phyloP scores from a whole-genome alignment of 2,797 vertebrate species.

The Bradypodion pumilum region DNA sequence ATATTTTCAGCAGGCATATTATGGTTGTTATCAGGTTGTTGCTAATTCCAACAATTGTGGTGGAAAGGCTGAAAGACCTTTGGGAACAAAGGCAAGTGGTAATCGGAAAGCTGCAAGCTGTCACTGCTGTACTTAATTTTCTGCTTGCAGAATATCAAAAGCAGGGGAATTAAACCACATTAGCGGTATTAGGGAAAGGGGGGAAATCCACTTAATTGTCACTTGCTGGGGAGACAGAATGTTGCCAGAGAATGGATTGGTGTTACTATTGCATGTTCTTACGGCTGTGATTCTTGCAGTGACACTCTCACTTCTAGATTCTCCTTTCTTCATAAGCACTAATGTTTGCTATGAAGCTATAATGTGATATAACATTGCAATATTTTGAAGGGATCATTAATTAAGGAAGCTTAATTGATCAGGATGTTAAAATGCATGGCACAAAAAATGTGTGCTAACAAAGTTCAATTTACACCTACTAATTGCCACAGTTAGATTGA shows the following conservation, averaged over 20 bases:
- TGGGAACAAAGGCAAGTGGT: background rate
- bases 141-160: constrained; percentile 14
- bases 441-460: constrained; percentile 27
- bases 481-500: constrained; percentile 34
- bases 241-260: background rate
- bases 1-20: constrained; percentile 5
- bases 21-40: background rate
- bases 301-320: constrained; percentile 21
- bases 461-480: constrained; percentile 33
- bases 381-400: constrained; percentile 38
- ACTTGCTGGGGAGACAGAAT: constrained; percentile 17
- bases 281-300: constrained; percentile 13
- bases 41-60: background rate
- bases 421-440: constrained; percentile 32
- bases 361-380: constrained; percentile 37
- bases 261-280: constrained; percentile 29
- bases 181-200: constrained; percentile 27
- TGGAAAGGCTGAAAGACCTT: background rate
- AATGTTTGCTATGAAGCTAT: constrained; percentile 28
- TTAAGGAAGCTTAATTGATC: constrained; percentile 42
- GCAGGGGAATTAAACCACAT: constrained; percentile 16
- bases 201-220: constrained; percentile 22
- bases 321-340: constrained; percentile 34
- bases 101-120: background rate
- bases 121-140: background rate